Percentiles rank a stretch among this genome's conserved stretches.
phyloP scores from a whole-genome alignment of 2,113 vertebrate genomes.

The Rutilus rutilus region DNA sequence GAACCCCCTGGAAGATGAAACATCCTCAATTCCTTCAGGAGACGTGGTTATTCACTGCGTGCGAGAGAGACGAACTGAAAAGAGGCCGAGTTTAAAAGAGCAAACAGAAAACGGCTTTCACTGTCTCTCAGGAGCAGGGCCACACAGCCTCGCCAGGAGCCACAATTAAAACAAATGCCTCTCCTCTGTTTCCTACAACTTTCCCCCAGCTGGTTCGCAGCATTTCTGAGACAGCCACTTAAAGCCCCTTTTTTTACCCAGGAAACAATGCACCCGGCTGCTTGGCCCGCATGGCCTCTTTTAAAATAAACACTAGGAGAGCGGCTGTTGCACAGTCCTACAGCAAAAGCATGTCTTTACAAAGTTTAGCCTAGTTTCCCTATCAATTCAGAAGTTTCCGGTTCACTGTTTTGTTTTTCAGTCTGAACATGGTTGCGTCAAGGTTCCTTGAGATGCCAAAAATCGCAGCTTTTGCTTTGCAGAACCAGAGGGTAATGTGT shows the following conservation, averaged over 20 bases:
- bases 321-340: not conserved
- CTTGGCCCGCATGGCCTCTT: conserved; percentile 24
- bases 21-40: conserved; percentile 39
- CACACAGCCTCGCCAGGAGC: conserved; percentile 50
- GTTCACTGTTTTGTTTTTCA: not conserved
- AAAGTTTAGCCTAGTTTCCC: conserved; percentile 18
- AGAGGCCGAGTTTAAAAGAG: conserved; percentile 13
- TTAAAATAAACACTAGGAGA: conserved; percentile 38
- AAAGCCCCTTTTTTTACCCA: conserved; percentile 28
- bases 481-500: conserved; percentile 11
- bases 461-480: not conserved
- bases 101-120: not conserved
- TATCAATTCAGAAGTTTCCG: conserved; percentile 11
- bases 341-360: conserved; percentile 8
- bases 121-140: conserved; percentile 36
- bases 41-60: conserved; percentile 37
- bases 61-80: conserved; percentile 20
- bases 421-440: not conserved
- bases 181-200: not conserved
- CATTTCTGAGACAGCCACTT: conserved; percentile 54
- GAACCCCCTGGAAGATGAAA: conserved; percentile 8
- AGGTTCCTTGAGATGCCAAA: conserved; percentile 21
- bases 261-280: conserved; percentile 34
- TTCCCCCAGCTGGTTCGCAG: conserved; percentile 31
- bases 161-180: conserved; percentile 68